These are phyloP conservation scores for Gortyna flavago DNA, from an alignment of 2,888 invertebrate species.

Conservation along the genomic window DNA sequence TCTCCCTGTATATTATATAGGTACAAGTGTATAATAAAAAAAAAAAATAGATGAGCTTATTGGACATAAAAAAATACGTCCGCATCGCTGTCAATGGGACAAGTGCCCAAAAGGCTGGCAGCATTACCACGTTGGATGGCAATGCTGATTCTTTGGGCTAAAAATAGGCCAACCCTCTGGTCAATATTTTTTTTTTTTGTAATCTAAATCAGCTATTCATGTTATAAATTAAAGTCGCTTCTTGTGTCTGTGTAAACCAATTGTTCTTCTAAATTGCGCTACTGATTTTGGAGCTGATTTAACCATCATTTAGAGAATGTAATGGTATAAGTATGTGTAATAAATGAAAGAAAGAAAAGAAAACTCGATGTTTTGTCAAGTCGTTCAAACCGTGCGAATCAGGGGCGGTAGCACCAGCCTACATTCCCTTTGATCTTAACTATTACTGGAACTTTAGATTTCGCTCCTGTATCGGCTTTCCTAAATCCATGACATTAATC, in stretches of 20 bases:
- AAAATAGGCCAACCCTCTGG: no score
- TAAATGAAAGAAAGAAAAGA: not conserved
- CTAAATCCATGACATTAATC: constrained; percentile 19
- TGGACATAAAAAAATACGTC: no score
- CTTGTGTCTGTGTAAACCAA: not conserved
- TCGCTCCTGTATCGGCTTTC: not conserved
- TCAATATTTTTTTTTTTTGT: no score
- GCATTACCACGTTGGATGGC: no score
- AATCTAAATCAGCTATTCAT: not conserved
- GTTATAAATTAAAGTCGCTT: not conserved
- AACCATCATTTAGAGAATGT: not conserved
- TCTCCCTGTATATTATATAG: no score
- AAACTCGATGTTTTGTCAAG: not conserved
- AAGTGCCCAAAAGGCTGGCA: no score
- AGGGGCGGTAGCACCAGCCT: not conserved
- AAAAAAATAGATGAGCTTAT: no score
- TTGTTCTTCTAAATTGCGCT: not conserved
- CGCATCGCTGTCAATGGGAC: no score
- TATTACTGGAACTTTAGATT: not conserved
- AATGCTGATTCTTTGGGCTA: no score
- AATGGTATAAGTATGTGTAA: no score
- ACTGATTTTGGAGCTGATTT: not conserved
- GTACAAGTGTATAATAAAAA: no score
- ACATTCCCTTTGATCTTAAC: not conserved
- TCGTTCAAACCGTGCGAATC: not conserved